These are phyloP conservation scores for Philopotamus ludificatus DNA, from an alignment of 1,140 invertebrate genomes.

Conservation along the genomic window DNA sequence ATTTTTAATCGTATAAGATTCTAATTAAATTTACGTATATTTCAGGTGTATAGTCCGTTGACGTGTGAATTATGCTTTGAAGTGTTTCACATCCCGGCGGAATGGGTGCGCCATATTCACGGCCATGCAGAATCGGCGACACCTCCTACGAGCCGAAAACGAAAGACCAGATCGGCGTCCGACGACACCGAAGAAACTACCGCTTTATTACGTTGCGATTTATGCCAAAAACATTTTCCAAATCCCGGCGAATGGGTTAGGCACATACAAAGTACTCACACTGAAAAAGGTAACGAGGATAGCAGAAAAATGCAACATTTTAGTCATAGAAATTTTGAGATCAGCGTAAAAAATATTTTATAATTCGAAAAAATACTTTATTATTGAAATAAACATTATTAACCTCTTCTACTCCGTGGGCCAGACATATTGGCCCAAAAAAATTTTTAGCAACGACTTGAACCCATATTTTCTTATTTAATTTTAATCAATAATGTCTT, in stretches of 20 bases:
- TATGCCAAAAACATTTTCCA: constrained; percentile 78
- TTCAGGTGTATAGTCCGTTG: constrained; percentile 65
- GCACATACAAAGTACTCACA: constrained; percentile 79
- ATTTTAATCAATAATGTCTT: no score
- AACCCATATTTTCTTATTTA: no score
- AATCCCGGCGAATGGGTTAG: constrained; percentile 82
- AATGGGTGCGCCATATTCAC: constrained; percentile 79
- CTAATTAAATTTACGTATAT: no score
- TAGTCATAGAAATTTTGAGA: no score
- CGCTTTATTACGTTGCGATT: constrained; percentile 71
- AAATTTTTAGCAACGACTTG: no score
- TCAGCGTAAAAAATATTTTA: no score
- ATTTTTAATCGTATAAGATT: no score
- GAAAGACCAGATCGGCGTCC: constrained; percentile 55
- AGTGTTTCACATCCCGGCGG: constrained; percentile 76
- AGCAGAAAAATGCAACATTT: no score
- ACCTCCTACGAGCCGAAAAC: constrained; percentile 51
- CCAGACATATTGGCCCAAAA: no score
- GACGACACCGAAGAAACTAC: constrained; percentile 68
- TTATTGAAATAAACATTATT: no score
- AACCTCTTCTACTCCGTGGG: no score
- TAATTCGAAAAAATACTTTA: no score
- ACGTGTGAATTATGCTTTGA: constrained; percentile 81
- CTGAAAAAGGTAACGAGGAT: constrained; percentile 68
- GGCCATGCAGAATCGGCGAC: constrained; percentile 60